Conservation (phyloP, 2,888 invertebrate genomes). For the Plemyria rubiginata region DNA sequence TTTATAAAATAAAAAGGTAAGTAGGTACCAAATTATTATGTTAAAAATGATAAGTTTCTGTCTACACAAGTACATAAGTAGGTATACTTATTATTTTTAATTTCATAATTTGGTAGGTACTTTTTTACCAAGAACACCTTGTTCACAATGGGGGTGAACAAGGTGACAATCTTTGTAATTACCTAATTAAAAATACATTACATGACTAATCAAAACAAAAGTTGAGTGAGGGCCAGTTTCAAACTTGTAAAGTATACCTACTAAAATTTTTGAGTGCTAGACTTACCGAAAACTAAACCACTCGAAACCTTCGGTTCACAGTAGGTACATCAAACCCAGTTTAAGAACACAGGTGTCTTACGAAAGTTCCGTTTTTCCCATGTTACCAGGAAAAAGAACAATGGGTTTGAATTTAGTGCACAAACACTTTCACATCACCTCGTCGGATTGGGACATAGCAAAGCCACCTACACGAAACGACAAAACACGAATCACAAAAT, state of each 20-base stretch:
- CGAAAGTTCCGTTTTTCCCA: slow-evolving; percentile 71
- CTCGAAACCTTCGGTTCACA: slow-evolving; percentile 26
- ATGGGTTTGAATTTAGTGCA: slow-evolving; percentile 82
- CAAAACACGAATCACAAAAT: slow-evolving; percentile 63
- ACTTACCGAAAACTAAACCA: slow-evolving; percentile 52
- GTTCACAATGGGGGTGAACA: too few relatives aligned
- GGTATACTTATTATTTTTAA: too few relatives aligned
- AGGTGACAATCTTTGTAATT: too few relatives aligned
- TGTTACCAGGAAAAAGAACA: slow-evolving; percentile 78
- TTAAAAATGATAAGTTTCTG: too few relatives aligned
- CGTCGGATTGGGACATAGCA: slow-evolving; percentile 59
- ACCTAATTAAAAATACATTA: too few relatives aligned
- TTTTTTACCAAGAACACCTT: too few relatives aligned
- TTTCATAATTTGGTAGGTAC: too few relatives aligned
- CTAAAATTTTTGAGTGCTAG: slow-evolving; percentile 12
- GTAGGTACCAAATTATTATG: too few relatives aligned
- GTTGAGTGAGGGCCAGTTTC: slow-evolving; percentile 9
- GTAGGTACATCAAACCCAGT: slow-evolving; percentile 57
- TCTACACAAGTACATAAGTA: too few relatives aligned
- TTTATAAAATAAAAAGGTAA: too few relatives aligned
- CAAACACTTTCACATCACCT: slow-evolving; percentile 81
- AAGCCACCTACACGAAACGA: slow-evolving; percentile 81
- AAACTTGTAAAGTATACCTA: neutral
- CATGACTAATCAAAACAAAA: neutral
- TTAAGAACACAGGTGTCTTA: slow-evolving; percentile 53